Evolutionary conservation across 2,888 invertebrate species (phyloP), one percentile per base, ranked within the genome.

Genomic region (Scaptomyza tumidula): DNA sequence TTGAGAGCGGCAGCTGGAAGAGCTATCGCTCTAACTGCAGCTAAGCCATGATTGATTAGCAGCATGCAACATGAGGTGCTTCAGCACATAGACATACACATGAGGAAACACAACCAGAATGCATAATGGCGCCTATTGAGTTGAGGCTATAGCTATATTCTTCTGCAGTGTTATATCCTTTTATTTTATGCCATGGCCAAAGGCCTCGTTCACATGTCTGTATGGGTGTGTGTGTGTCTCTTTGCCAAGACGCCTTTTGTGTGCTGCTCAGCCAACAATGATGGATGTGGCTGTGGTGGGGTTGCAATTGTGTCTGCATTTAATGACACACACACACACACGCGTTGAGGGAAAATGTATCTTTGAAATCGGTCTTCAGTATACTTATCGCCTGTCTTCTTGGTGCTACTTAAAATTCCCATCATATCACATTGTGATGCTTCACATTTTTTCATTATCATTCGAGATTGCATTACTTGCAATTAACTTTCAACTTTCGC

Each of bases 1-100:
- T 81, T 83, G 88, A 87, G 68, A 56, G 86, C 88, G 78, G 72
- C 80, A 73, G 86, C 75, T 86, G 87, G 85, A 89, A 82, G 77
- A 77, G 65, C 73, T 68, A 65, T 58, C 56, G 67, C 70, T 72
- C 48, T 45, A 69, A 57, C 78, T 63, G 78, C 75, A 74, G 75
- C 71, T 58, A 76, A 71, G 70, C 65, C 81, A 72, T 81, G 88
- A 89, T 89, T 86, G 86, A 86, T 86, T 89, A 86, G 86, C 86
- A 67, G 75, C 86, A 88, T 88, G 85, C 88, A 89, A 89, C 83
- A 87, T 72, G 75, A 83, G 78, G 77, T 89, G 83, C 86, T 87
- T 85, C 71, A 72, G 68, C 59, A 59, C 67, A 73, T 24, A 44
- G 24, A 43, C 43, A 19, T 10, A 43, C 43, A 41, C 59, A 71